Percentiles rank a stretch among this genome's conserved stretches.
These are phyloP conservation scores for Drosophila rellima DNA, from an alignment of 2,888 invertebrate genomes.

Conservation along the genomic window DNA sequence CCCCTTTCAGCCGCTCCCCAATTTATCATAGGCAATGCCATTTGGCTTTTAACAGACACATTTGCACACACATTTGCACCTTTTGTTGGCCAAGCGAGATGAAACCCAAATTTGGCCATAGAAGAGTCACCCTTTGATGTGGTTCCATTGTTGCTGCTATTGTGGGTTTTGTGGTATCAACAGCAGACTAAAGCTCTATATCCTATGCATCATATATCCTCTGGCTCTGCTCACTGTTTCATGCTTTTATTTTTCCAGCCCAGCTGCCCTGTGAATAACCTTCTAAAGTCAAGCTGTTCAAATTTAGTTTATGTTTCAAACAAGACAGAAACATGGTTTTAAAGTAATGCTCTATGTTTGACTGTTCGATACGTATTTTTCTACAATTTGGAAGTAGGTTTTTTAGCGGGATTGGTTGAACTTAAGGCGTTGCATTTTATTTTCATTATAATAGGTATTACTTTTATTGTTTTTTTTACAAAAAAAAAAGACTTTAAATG, in stretches of 20 bases:
- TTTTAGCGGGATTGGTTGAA: no score
- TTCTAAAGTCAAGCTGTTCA: not conserved
- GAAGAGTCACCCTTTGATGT: constrained; percentile 48
- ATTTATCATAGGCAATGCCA: constrained; percentile 44
- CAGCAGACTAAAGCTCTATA: constrained; percentile 25
- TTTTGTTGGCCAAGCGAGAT: constrained; percentile 39
- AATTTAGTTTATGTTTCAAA: not conserved
- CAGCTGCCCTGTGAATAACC: not conserved
- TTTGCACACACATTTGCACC: constrained; percentile 58
- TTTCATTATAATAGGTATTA: not conserved
- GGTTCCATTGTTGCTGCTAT: constrained; percentile 40
- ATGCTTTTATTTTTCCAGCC: not conserved
- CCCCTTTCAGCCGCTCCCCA: not conserved
- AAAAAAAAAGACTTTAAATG: no score
- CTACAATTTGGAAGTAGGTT: not conserved
- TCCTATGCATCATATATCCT: constrained; percentile 2
- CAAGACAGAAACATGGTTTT: not conserved
- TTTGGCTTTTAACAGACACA: constrained; percentile 49
- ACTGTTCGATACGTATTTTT: constrained; percentile 1
- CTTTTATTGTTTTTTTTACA: no score
- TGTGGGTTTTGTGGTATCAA: constrained; percentile 41
- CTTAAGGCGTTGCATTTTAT: not conserved
- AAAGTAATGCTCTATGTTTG: not conserved
- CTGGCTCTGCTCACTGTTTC: constrained; percentile 11
- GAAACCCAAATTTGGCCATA: constrained; percentile 37